Evolutionary conservation across 53 echinoderm and acorn worm genomes (phyloP), one percentile per base, ranked within the genome.

Genomic region (Luidia sarsii): DNA sequence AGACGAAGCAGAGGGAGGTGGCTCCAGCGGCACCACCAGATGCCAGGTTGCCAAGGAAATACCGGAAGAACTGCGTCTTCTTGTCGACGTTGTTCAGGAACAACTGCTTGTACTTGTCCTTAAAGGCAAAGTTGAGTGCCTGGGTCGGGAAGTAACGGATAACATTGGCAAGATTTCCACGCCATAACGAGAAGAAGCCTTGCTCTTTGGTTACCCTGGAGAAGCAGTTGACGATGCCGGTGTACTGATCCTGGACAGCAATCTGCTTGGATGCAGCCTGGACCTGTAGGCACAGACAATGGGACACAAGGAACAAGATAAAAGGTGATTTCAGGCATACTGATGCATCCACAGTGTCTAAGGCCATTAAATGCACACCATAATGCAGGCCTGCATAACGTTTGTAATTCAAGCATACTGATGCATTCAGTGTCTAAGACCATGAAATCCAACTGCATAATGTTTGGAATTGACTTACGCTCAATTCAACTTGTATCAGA

Each of bases 11-110:
- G 30, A 90, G 91, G 11, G 97, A 94, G 7, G 97, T 94, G 22
- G 91, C 94, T 51, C 97, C 97, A 52, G 97, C 97, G 13, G 94
- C 91, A 73, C 94, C 97, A 89, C 97, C 97, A 74, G 96, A 93
- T 2, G 94, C 93, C 41, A 97, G 65, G 70, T 94, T 94, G 69
- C 93, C 97, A 41, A 89, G 83, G 41, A 97, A 94, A 65, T 88
- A 97, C 61, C 91, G 64, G 72, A 68, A 83, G 87, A 97, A 94
- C 28, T 94, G 91, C 80, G 75, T 90, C 33, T 77, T 85, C 86
- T 94, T 94, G 83, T 93, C 93, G 30, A 97, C 88, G 30, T 87
- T 87, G 62, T 65, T 65, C n/a, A 97, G 69, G 72, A 96, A 96
- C 33, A 97, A 54, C 64, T 82, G 88, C 94, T 94, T 93, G 91